These are phyloP conservation scores for Ips typographus DNA, from an alignment of 1,140 invertebrate genomes.

Conservation along the genomic window DNA sequence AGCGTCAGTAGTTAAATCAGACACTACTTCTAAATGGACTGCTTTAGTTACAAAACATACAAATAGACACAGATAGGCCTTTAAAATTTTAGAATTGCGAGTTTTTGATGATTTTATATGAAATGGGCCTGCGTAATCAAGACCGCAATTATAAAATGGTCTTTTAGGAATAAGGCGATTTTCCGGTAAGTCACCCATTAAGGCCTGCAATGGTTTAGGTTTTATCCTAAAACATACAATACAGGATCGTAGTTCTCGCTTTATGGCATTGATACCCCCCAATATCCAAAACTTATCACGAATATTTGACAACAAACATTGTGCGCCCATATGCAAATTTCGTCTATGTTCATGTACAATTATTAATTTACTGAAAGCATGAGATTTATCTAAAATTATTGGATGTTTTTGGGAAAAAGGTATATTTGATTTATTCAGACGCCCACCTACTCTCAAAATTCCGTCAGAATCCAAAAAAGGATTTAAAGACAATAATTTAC, in stretches of 20 bases:
- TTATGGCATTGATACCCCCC: constrained; percentile 23
- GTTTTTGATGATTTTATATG: constrained; percentile 35
- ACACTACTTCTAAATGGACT: constrained; percentile 50
- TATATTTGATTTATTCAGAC: not conserved
- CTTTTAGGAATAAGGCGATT: constrained; percentile 35
- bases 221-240: constrained; percentile 19
- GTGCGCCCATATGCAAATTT: constrained; percentile 44
- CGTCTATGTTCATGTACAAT: constrained; percentile 28
- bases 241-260: constrained; percentile 6
- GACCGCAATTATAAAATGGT: constrained; percentile 45
- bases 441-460: not conserved
- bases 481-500: no score
- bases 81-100: constrained; percentile 34
- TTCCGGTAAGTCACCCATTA: constrained; percentile 48
- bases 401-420: constrained; percentile 23
- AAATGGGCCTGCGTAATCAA: constrained; percentile 48
- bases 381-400: not conserved
- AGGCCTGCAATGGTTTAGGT: constrained; percentile 21
- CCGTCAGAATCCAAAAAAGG: no score
- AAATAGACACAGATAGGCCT: constrained; percentile 49
- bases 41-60: constrained; percentile 48
- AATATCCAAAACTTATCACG: constrained; percentile 41
- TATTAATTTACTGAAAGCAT: constrained; percentile 18
- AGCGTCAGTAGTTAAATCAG: constrained; percentile 38
- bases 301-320: constrained; percentile 32